Conservation (phyloP, 2,888 invertebrate genomes). For the Tipula unca region DNA sequence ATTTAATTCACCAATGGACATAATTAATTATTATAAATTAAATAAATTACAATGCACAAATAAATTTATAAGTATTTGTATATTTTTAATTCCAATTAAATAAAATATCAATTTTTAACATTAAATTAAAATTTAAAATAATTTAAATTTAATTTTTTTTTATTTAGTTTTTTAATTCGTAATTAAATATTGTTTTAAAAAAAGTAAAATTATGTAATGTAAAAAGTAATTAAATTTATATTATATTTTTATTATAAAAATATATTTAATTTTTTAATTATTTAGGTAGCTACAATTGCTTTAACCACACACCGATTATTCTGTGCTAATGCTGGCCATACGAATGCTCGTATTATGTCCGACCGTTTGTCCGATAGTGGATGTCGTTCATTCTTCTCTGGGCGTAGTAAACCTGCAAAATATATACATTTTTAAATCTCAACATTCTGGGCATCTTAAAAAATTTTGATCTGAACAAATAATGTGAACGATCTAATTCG, state of each 20-base stretch:
- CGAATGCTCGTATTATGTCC: constrained; percentile 66
- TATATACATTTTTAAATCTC: neutral
- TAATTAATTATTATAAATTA: constrained; percentile 37
- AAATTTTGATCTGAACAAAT: no score
- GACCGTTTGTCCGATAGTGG: constrained; percentile 65
- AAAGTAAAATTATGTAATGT: neutral
- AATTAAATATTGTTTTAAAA: neutral
- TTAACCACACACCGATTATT: constrained; percentile 71
- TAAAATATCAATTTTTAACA: neutral
- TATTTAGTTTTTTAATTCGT: constrained; percentile 25
- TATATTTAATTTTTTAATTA: neutral
- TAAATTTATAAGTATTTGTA: constrained; percentile 33
- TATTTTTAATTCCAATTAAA: constrained; percentile 34
- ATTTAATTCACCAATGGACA: constrained; percentile 36
- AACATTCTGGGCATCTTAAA: no score
- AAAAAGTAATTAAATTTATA: constrained; percentile 1
- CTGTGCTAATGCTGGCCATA: constrained; percentile 81
- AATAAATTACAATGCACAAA: constrained; percentile 39
- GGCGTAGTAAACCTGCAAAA: constrained; percentile 53
- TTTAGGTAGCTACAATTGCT: constrained; percentile 74
- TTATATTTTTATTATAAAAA: neutral
- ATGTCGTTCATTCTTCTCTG: constrained; percentile 71
- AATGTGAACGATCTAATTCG: no score
- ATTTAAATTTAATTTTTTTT: neutral
- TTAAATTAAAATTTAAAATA: neutral